Evolutionary conservation across 2,888 invertebrate genomes (phyloP).

Genomic region (Bombylius major): DNA sequence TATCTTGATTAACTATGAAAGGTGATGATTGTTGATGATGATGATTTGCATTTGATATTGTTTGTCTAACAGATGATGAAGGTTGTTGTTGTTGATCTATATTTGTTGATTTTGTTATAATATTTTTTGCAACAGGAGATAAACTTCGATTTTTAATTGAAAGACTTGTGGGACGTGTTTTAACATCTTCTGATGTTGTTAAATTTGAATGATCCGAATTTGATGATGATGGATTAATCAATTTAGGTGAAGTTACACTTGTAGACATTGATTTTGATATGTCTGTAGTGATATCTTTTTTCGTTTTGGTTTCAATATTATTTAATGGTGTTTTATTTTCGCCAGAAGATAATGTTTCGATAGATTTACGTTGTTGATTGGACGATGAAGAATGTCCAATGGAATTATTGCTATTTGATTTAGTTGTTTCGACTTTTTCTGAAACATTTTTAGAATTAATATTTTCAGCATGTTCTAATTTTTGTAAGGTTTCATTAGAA

Average conservation of each 20-base stretch:
- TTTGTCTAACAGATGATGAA: not conserved
- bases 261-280: conserved; percentile 13
- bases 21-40: conserved; percentile 6
- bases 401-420: conserved; percentile 4
- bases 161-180: conserved; percentile 28
- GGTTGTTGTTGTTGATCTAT: conserved; percentile 5
- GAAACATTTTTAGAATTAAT: not conserved
- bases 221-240: not conserved
- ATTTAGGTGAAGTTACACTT: not conserved
- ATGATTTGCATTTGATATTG: conserved; percentile 11
- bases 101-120: not conserved
- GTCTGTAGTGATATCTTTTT: conserved; percentile 4
- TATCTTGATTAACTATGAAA: conserved; percentile 6
- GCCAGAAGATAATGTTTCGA: conserved; percentile 2
- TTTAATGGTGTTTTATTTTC: not conserved
- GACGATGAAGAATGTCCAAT: not conserved
- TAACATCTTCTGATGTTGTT: conserved; percentile 22
- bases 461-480: not conserved
- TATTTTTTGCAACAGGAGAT: conserved; percentile 22
- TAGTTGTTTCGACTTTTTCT: not conserved
- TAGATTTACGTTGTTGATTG: conserved; percentile 7
- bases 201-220: not conserved
- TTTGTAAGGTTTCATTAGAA: too few relatives aligned
- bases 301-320: conserved; percentile 1
- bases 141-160: conserved; percentile 30